A percentile compares a stretch with the other conserved stretches of the same genome.
These are phyloP conservation scores for Rhinoptilus africanus DNA, from an alignment of 2,113 vertebrate species.

Conservation along the genomic window DNA sequence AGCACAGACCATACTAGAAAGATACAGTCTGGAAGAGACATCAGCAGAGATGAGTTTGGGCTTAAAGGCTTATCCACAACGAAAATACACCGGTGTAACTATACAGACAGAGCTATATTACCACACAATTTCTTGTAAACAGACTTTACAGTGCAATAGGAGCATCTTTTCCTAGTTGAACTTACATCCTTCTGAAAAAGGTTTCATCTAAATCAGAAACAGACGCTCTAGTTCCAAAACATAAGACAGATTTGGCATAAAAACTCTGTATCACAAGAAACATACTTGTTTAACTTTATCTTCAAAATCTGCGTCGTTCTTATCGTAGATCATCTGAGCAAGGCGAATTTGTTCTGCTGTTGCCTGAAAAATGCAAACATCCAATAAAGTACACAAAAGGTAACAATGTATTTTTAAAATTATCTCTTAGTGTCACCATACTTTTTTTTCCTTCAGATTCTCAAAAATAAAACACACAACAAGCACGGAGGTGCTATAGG, in stretches of 20 bases:
- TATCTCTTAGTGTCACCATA: neutral
- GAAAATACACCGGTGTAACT: neutral
- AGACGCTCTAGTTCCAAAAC: neutral
- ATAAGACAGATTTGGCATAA: neutral
- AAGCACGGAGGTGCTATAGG: neutral
- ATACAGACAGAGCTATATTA: neutral
- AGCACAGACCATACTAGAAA: neutral
- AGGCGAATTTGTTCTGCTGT: conserved; percentile 98
- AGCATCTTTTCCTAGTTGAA: neutral
- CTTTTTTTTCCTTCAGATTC: neutral
- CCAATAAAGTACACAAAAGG: neutral
- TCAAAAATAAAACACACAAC: neutral
- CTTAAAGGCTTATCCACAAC: neutral
- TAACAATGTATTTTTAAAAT: neutral
- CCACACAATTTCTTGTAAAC: neutral
- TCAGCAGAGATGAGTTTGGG: neutral
- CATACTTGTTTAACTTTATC: conserved; percentile 95
- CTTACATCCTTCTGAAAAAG: neutral
- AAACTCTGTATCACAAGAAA: neutral
- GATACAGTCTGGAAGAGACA: neutral
- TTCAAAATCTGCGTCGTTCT: conserved; percentile 95
- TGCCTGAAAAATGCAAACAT: conserved; percentile 77
- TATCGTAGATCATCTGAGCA: conserved; percentile 96
- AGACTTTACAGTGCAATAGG: neutral
- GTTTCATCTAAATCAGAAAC: neutral